phyloP scores from a whole-genome alignment of 2,888 invertebrate genomes.

The Encarsia formosa region DNA sequence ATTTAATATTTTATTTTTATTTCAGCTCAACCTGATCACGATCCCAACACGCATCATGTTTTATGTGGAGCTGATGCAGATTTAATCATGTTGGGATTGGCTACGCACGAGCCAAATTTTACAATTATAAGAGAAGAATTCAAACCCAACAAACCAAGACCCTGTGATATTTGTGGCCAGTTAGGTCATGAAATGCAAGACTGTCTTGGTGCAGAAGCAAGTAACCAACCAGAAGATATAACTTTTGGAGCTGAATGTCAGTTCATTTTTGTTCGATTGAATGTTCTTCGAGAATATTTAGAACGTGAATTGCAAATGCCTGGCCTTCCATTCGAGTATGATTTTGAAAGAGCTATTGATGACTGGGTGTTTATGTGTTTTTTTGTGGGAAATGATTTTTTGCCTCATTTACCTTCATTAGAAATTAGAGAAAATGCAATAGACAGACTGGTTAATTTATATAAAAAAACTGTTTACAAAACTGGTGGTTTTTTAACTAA shows the following conservation, averaged over 20 bases:
- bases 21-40: slow-evolving; percentile 85
- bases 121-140: slow-evolving; percentile 99
- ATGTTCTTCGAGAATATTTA: slow-evolving; percentile 89
- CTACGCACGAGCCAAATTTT: slow-evolving; percentile 98
- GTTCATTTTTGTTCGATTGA: slow-evolving; percentile 91
- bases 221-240: slow-evolving; percentile 58
- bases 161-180: slow-evolving; percentile 93
- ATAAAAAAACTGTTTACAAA: slow-evolving; percentile 91
- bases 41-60: slow-evolving; percentile 97
- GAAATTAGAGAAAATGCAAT: slow-evolving; percentile 98
- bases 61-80: slow-evolving; percentile 98
- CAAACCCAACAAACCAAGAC: slow-evolving; percentile 90
- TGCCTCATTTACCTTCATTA: slow-evolving; percentile 95
- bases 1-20: slow-evolving; percentile 17
- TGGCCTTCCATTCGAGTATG: slow-evolving; percentile 87
- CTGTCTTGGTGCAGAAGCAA: slow-evolving; percentile 71
- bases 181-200: slow-evolving; percentile 92
- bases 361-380: slow-evolving; percentile 99
- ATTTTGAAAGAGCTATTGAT: slow-evolving; percentile 91
- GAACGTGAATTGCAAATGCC: slow-evolving; percentile 86
- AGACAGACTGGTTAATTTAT: slow-evolving; percentile 85
- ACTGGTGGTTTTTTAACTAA: slow-evolving; percentile 95
- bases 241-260: slow-evolving; percentile 71
- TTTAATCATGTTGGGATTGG: slow-evolving; percentile 95
- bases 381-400: slow-evolving; percentile 98